Percentiles rank a stretch among this genome's conserved stretches.
These are phyloP conservation scores for Cheilosia vernalis DNA, from an alignment of 2,888 invertebrate genomes.

Conservation along the genomic window DNA sequence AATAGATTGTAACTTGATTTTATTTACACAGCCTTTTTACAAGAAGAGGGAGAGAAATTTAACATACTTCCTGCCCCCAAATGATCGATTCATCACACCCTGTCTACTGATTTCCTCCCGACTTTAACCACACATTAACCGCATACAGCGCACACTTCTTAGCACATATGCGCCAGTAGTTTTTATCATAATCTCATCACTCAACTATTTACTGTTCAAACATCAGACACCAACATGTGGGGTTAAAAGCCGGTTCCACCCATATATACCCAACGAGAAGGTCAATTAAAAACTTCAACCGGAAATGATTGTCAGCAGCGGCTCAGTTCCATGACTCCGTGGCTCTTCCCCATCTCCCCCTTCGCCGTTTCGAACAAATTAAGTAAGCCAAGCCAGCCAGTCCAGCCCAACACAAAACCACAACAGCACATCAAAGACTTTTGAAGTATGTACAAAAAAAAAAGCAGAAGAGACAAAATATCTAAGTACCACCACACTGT, in stretches of 20 bases:
- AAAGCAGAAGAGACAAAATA: slow-evolving; percentile 46
- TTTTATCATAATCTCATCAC: slow-evolving; percentile 38
- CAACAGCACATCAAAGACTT: slow-evolving; percentile 44
- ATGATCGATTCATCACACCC: too few species aligned
- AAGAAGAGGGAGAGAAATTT: too few species aligned
- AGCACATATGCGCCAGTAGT: slow-evolving; percentile 15
- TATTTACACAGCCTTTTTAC: too few species aligned
- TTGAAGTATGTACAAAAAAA: not conserved
- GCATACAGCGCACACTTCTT: not conserved
- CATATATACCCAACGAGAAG: slow-evolving; percentile 77
- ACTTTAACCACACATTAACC: not conserved
- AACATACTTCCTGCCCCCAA: too few species aligned
- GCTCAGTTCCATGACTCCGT: slow-evolving; percentile 66
- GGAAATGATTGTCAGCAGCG: slow-evolving; percentile 80
- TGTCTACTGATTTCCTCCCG: too few species aligned
- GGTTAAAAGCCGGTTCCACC: slow-evolving; percentile 35
- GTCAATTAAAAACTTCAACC: slow-evolving; percentile 82
- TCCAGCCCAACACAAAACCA: slow-evolving; percentile 37
- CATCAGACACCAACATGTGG: slow-evolving; percentile 39
- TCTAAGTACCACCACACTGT: slow-evolving; percentile 44
- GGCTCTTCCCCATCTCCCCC: slow-evolving; percentile 32
- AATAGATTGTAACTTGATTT: too few species aligned
- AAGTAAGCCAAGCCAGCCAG: slow-evolving; percentile 16
- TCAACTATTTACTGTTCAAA: slow-evolving; percentile 44
- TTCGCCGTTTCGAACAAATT: slow-evolving; percentile 55